Percentiles rank a stretch among this genome's conserved stretches.
Evolutionary conservation across 1,140 invertebrate species (phyloP).

Genomic region (Neoseiulus cucumeris): DNA sequence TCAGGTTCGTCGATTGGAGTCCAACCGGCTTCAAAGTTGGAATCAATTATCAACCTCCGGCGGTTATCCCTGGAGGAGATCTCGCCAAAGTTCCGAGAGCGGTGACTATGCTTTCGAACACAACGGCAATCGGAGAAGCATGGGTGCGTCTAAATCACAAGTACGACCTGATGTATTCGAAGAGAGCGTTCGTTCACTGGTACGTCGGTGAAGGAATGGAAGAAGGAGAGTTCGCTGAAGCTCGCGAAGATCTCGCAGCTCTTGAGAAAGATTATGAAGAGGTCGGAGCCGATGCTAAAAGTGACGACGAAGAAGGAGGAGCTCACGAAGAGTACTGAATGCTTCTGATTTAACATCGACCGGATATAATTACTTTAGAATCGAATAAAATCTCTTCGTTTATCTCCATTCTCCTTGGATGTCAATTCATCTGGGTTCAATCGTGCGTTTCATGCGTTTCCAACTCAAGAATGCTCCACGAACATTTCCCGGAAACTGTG

Average conservation of each 20-base stretch:
- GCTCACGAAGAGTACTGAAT: constrained; percentile 17
- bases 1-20: constrained; percentile 45
- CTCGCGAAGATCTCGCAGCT: constrained; percentile 39
- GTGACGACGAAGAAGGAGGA: constrained; percentile 35
- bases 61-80: constrained; percentile 40
- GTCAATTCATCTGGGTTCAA: too few relatives aligned
- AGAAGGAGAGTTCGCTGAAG: constrained; percentile 33
- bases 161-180: constrained; percentile 32
- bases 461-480: too few relatives aligned
- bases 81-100: constrained; percentile 32
- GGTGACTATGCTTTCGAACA: constrained; percentile 55
- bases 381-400: too few relatives aligned
- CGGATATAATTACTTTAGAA: too few relatives aligned
- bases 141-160: constrained; percentile 38
- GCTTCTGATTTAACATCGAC: too few relatives aligned
- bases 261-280: constrained; percentile 46
- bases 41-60: constrained; percentile 30
- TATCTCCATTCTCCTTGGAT: too few relatives aligned
- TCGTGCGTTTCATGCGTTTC: too few relatives aligned
- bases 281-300: constrained; percentile 37
- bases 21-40: constrained; percentile 27
- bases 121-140: constrained; percentile 46
- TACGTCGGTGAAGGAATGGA: constrained; percentile 33
- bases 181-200: constrained; percentile 29
- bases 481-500: too few relatives aligned